These are phyloP conservation scores for Pollenia griseotomentosa DNA, from an alignment of 2,888 invertebrate genomes.

Conservation along the genomic window DNA sequence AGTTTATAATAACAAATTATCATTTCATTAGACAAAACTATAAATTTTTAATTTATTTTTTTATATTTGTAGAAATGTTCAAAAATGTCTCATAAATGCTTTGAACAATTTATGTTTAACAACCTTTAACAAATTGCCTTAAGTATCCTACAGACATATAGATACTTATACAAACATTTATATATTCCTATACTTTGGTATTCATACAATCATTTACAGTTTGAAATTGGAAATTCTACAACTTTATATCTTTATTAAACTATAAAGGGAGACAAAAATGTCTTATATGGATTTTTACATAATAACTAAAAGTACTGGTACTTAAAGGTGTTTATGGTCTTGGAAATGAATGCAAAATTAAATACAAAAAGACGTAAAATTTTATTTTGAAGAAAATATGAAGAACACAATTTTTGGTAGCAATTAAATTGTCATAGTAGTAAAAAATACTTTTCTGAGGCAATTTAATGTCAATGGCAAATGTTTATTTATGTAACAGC, in stretches of 20 bases:
- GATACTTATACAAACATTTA: neutral
- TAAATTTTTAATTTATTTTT: neutral
- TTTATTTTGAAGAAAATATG: neutral
- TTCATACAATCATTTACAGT: neutral
- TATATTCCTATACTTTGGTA: neutral
- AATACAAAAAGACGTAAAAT: constrained; percentile 8
- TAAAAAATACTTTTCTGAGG: no score
- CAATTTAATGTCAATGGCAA: no score
- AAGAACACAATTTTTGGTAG: neutral
- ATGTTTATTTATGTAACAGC: no score
- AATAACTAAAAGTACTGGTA: constrained; percentile 56
- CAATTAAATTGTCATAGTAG: constrained; percentile 4
- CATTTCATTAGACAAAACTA: constrained; percentile 12
- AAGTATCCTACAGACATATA: constrained; percentile 5
- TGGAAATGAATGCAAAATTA: constrained; percentile 38
- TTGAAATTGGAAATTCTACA: no score
- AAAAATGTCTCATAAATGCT: constrained; percentile 35
- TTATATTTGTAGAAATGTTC: neutral
- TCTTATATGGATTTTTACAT: constrained; percentile 51
- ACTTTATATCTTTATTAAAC: constrained; percentile 12
- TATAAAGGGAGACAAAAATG: constrained; percentile 14
- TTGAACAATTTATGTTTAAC: constrained; percentile 53
- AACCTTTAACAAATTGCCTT: constrained; percentile 58
- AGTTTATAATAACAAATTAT: constrained; percentile 49
- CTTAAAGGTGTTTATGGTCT: constrained; percentile 58